Evolutionary conservation across 2,888 invertebrate species (phyloP).

Genomic region (Zygothrica quintamaculata): DNA sequence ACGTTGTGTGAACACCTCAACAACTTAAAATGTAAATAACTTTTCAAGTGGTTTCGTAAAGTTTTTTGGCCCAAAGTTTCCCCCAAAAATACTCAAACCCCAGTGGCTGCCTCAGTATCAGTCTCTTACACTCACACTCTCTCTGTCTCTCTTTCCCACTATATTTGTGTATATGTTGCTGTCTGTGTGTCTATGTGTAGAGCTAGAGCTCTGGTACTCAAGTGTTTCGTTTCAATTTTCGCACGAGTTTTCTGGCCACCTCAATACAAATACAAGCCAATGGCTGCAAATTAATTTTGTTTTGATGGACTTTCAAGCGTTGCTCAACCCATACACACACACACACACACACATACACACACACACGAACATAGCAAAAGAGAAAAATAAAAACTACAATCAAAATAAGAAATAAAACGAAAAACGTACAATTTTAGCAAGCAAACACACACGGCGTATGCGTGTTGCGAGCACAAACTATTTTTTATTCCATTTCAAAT

Average conservation of each 20-base stretch:
- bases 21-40: constrained; percentile 80
- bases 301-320: constrained; percentile 75
- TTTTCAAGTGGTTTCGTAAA: constrained; percentile 79
- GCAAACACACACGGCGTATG: constrained; percentile 49
- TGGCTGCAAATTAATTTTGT: constrained; percentile 76
- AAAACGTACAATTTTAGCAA: not conserved
- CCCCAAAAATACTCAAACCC: constrained; percentile 10
- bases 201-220: constrained; percentile 67
- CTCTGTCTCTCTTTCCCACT: not conserved
- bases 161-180: constrained; percentile 29
- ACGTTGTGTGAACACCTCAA: constrained; percentile 80
- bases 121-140: constrained; percentile 17
- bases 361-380: constrained; percentile 2
- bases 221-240: constrained; percentile 79
- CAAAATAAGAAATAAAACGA: constrained; percentile 30
- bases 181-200: constrained; percentile 60
- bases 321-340: constrained; percentile 28
- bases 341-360: constrained; percentile 10
- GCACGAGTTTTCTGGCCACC: constrained; percentile 60
- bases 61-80: constrained; percentile 72
- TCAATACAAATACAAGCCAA: constrained; percentile 70
- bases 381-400: not conserved
- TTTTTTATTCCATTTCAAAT: constrained; percentile 53
- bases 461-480: constrained; percentile 37
- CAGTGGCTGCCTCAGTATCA: constrained; percentile 43